phyloP scores from a whole-genome alignment of 1,140 invertebrate genomes.

The Helicoverpa zea region DNA sequence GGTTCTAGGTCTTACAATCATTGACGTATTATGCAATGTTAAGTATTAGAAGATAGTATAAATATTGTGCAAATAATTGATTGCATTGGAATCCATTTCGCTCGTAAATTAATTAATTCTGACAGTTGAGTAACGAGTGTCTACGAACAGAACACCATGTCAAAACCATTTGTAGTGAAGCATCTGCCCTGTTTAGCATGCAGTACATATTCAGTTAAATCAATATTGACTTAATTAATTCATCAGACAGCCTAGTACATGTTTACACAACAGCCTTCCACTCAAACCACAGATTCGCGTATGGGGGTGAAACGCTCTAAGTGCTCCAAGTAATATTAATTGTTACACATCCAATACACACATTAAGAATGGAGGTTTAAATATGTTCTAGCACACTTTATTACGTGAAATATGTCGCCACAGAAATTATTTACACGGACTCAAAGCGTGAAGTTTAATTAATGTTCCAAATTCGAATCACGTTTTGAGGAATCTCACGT shows the following conservation, averaged over 20 bases:
- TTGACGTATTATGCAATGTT: too few relatives aligned
- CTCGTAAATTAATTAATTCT: background rate
- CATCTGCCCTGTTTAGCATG: conserved; percentile 6
- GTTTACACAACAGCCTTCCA: conserved; percentile 39
- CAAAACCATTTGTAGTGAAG: conserved; percentile 9
- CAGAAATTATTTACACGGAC: conserved; percentile 8
- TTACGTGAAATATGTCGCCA: conserved; percentile 12
- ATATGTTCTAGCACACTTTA: background rate
- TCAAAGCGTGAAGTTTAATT: conserved; percentile 17
- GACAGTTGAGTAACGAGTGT: background rate
- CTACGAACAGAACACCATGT: background rate
- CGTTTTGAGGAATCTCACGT: conserved; percentile 7
- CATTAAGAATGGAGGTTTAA: background rate
- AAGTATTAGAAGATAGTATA: too few relatives aligned
- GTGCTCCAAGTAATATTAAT: conserved; percentile 20
- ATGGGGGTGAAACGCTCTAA: background rate
- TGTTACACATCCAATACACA: conserved; percentile 2
- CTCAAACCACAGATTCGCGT: conserved; percentile 24
- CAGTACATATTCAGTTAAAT: conserved; percentile 41
- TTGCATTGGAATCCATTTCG: background rate
- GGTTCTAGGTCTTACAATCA: too few relatives aligned
- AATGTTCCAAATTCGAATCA: conserved; percentile 14
- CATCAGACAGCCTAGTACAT: conserved; percentile 36
- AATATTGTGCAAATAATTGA: too few relatives aligned
- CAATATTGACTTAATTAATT: conserved; percentile 59